Percentiles rank a stretch among this genome's conserved stretches.
Evolutionary conservation across 1,140 invertebrate species (phyloP).

Genomic region (Heliconius melpomene): DNA sequence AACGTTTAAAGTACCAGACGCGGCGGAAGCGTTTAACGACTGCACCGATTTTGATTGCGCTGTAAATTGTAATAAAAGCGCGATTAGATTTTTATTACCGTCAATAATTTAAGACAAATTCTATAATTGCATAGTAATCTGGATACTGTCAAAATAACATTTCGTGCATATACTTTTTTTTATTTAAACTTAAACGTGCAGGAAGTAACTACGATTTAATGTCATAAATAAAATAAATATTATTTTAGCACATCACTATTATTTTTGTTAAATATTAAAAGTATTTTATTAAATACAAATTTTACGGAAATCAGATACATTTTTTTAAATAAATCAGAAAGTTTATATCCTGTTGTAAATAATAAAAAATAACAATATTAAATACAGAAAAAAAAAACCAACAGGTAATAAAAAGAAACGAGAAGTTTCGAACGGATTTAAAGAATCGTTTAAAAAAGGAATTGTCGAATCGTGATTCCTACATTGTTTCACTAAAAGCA

Average conservation of each 20-base stretch:
- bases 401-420: not conserved
- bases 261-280: not conserved
- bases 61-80: constrained; percentile 7
- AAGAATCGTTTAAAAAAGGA: not conserved
- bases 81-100: constrained; percentile 24
- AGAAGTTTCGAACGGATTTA: constrained; percentile 2
- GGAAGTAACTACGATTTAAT: too few relatives aligned
- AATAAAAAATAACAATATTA: not conserved
- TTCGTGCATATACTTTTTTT: not conserved
- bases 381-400: not conserved
- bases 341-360: not conserved
- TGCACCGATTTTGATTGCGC: constrained; percentile 18
- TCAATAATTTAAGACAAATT: not conserved
- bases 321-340: not conserved
- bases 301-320: not conserved
- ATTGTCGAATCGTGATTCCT: constrained; percentile 13
- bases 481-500: not conserved
- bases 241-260: not conserved
- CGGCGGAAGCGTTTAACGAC: constrained; percentile 30
- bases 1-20: constrained; percentile 4
- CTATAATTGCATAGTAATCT: not conserved
- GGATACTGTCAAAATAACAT: not conserved
- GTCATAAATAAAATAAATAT: not conserved
- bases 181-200: too few relatives aligned
- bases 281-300: not conserved